Evolutionary conservation across 1,140 invertebrate species (phyloP).

Genomic region (Drosophila punjabiensis): DNA sequence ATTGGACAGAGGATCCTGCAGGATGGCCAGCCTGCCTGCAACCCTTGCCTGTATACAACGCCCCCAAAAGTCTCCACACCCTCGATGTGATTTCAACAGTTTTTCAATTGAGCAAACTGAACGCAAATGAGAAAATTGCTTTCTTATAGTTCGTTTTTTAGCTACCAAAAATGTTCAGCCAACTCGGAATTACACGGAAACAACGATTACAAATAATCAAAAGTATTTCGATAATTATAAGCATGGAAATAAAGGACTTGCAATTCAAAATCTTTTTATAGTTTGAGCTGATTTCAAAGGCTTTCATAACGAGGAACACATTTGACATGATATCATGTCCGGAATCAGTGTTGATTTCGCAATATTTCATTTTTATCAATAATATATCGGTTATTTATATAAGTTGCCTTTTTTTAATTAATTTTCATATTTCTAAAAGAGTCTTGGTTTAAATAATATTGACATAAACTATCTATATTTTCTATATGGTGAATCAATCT

Average conservation of each 20-base stretch:
- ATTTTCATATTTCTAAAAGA: too few species aligned
- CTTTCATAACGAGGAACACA: not conserved
- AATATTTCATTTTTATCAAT: not conserved
- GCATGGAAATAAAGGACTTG: not conserved
- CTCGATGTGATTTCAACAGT: conserved; percentile 53
- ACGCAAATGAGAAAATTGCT: conserved; percentile 71
- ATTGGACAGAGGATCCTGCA: conserved; percentile 31
- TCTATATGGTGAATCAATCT: not conserved
- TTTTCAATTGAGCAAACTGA: conserved; percentile 65
- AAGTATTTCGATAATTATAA: not conserved
- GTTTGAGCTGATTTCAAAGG: too few species aligned
- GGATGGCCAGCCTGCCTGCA: conserved; percentile 20
- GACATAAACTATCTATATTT: not conserved
- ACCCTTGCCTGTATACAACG: conserved; percentile 34
- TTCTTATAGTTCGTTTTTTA: conserved; percentile 63
- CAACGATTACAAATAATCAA: not conserved
- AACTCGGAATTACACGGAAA: conserved; percentile 8
- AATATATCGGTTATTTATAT: too few species aligned
- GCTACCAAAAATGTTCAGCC: conserved; percentile 18
- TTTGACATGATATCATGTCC: not conserved
- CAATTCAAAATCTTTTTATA: not conserved
- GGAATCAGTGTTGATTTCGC: not conserved
- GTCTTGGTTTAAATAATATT: too few species aligned
- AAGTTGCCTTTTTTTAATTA: too few species aligned
- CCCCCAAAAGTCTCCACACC: not conserved